Base-by-base conservation (phyloP, 2,888 invertebrate genomes). In the Sphaerophoria rueppellii region DNA sequence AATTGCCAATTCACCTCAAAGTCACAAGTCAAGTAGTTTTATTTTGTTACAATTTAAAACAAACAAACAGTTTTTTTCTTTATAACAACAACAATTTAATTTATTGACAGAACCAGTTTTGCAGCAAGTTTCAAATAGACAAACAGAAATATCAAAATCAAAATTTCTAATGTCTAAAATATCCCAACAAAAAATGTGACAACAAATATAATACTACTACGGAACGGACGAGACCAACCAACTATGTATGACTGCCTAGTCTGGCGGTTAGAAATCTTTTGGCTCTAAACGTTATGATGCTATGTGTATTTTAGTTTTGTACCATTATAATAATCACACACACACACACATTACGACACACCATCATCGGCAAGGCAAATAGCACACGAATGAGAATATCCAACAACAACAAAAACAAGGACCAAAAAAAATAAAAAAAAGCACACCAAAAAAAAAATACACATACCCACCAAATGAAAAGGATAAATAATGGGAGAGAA, bases 201-300 rank as follows among this genome's bases (percentile, higher is more conserved):
- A 86, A 82, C 86, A 77, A 71, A 82, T 76, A 65, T 60, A 58
- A 24, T 24, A 24, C 24, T 37, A 63, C 60, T 63, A 79, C 82
- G 77, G 80, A 86, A 77, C 74, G 87, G 72, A 80, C 58, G 81
- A 70, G 81, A 85, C 85, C 81, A 85, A 85, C 85, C 85, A 85
- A 85, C 85, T 81, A 85, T 77, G 81, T 81, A 81, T 85, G 73
- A 69, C 80, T 86, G 88, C 88, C 89, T 88, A 87, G 88, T 88
- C 88, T 88, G 89, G 88, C 88, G 89, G 89, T 89, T 89, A 88
- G 88, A 88, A 89, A 89, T 89, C 89, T 89, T 89, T 89, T 89
- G 88, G 88, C 88, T 87, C 87, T 87, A 87, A 88, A 88, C 88
- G 88, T 88, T 89, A 88, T 88, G 88, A 88, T 88, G 88, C 87